Conservation (phyloP, 1,140 invertebrate genomes). For the Brachionus asplanchnoidis region DNA sequence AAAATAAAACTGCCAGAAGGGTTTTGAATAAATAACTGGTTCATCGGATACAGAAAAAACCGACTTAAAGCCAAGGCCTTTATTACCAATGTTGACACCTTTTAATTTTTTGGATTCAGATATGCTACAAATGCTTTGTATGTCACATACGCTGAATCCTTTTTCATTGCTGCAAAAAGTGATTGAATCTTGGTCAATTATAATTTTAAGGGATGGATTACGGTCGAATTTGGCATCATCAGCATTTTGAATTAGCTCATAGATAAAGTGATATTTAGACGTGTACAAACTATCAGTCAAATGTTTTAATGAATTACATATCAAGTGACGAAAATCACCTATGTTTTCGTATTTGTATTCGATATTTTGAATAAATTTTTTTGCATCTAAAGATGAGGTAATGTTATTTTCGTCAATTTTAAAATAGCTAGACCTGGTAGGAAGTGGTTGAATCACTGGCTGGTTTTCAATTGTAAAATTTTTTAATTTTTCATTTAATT, state of each 20-base stretch:
- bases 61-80: neutral
- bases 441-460: too few species aligned
- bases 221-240: neutral
- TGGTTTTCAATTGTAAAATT: neutral
- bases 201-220: neutral
- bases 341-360: neutral
- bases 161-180: slow-evolving; percentile 3
- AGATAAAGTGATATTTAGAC: neutral
- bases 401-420: neutral
- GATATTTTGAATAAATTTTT: neutral
- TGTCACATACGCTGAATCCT: neutral
- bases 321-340: neutral
- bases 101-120: neutral
- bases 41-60: neutral
- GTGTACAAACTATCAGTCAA: neutral
- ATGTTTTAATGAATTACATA: neutral
- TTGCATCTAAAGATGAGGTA: neutral
- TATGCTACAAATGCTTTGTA: neutral
- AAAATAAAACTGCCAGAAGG: neutral
- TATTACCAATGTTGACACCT: neutral
- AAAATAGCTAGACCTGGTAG: neutral
- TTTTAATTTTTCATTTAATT: neutral
- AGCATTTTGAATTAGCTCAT: neutral
- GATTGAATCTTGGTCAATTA: neutral
- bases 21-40: neutral